Base-by-base conservation (phyloP, 2,888 invertebrate species). In the Diogma glabrata region DNA sequence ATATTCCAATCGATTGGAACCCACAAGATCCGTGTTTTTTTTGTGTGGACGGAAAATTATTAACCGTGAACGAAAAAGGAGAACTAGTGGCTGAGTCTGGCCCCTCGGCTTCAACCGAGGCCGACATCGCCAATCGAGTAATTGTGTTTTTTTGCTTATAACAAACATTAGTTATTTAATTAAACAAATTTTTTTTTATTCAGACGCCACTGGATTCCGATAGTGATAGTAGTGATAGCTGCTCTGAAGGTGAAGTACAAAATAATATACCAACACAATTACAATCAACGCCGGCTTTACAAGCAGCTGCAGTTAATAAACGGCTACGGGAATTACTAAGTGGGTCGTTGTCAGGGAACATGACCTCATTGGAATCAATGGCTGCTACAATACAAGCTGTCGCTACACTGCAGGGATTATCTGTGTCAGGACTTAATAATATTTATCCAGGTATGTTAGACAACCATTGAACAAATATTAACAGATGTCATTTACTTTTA, bases 11-110 rank as follows among this genome's bases (percentile, higher is more conserved):
- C 65, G 87, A 87, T 69, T 88, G 87, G 87, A 83, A 81, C 69
- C 87, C 87, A 61, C 77, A 82, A 68, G 83, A 82, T 69, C 86
- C 87, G 76, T 88, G 87, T 72, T 82, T 84, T 76, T 87, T 87
- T 72, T 88, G 87, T 72, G 82, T 81, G 68, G 79, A 81, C 76
- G 81, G 81, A 72, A 81, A 81, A 71, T 75, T 81, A 72, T 75
- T 70, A 64, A 70, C 67, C 62, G 70, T 70, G 60, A 70, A 69
- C 67, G 65, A 68, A 58, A 64, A 64, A 58, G 70, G 70, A 54
- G 69, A 70, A 61, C 58, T 70, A 60, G 70, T 70, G 63, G 67
- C 69, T 59, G 70, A 70, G 65, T 63, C 67, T 55, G 64, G 63
- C 62, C 62, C 65, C 63, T 62, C 66, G 62, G 61, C 64, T 45